A percentile compares a stretch with the other conserved stretches of the same genome.
Conservation (phyloP, 2,888 invertebrate species). For the Byasa hedistus region DNA sequence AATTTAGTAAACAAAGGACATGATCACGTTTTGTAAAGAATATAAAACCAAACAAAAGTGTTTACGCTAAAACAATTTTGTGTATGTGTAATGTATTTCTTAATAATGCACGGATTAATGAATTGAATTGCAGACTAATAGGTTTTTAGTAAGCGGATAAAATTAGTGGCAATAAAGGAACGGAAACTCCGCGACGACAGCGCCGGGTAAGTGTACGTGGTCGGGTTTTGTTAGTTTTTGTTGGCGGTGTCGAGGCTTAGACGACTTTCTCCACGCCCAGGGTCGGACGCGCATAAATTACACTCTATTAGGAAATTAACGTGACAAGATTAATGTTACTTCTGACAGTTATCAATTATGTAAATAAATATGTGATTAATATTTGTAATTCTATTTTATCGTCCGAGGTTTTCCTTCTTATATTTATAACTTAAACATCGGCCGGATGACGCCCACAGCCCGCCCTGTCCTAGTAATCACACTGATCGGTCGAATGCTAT, state of each 20-base stretch:
- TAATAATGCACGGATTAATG: too few relatives aligned
- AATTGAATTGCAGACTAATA: not conserved
- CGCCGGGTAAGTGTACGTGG: constrained; percentile 16
- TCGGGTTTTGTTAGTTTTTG: constrained; percentile 21
- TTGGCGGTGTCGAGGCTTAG: not conserved
- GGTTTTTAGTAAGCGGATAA: constrained; percentile 7
- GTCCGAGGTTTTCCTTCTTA: too few relatives aligned
- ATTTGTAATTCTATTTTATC: too few relatives aligned
- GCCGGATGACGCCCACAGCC: too few relatives aligned
- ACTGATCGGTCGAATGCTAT: too few relatives aligned
- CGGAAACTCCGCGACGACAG: constrained; percentile 8
- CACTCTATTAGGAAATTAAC: constrained; percentile 9
- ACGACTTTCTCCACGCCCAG: constrained; percentile 24
- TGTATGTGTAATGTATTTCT: too few relatives aligned
- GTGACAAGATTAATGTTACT: constrained; percentile 4
- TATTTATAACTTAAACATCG: too few relatives aligned
- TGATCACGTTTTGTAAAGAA: too few relatives aligned
- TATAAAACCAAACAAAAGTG: too few relatives aligned
- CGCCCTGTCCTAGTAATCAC: too few relatives aligned
- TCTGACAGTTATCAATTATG: constrained; percentile 17
- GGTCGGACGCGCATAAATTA: constrained; percentile 15
- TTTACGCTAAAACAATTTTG: too few relatives aligned
- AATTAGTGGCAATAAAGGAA: constrained; percentile 4
- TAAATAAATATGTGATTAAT: not conserved
- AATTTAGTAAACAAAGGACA: too few relatives aligned